Base-by-base conservation (phyloP, 64 coral and sea anemone genomes). In the Montipora efflorescens region DNA sequence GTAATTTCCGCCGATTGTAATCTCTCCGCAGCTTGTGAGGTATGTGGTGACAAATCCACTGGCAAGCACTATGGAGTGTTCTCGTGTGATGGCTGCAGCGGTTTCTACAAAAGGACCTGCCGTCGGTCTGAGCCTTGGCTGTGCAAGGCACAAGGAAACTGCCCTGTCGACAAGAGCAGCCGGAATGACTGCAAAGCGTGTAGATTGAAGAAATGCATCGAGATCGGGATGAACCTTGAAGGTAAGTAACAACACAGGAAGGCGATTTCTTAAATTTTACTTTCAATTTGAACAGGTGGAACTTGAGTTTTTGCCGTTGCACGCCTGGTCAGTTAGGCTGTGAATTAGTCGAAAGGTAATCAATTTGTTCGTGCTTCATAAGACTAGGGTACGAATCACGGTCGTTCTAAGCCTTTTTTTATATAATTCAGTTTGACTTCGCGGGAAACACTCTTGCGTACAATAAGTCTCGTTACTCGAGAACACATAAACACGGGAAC, bases 11-110 rank as follows among this genome's bases (percentile, higher is more conserved):
- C 72, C 53, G 11, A 57, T 62, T 20, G 7, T 91, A n/a, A 15
- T 23, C 67, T 66, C 92, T n/a, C 53, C 53, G 11, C 70, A 99
- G 98, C 90, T 15, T 99, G 98, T 76, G 92, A 89, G 67, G 95
- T 99, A 47, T 99, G 98, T 87, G 95, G 95, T 0, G 98, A 99
- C 75, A 85, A 75, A 19, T 99, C 95, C 2, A 99, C 98, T 10
- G 98, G 98, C 1, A 99, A 99, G 66, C 98, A 99, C 21, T 99
- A 99, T 82, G 98, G 98, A 1, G 95, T 99, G 7, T 99, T 87
- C 79, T 91, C 91, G 4, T 99, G 98, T 57, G 98, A 99, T 80
- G 98, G 98, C 0, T 99, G 98, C 81, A 96, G 95, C 36, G 98
- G 98, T 1, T 99, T 99, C 50, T 99, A 96, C 81, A 99, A 99